phyloP scores from a whole-genome alignment of 2,113 vertebrate species.

The Anarhynchus alexandrinus region DNA sequence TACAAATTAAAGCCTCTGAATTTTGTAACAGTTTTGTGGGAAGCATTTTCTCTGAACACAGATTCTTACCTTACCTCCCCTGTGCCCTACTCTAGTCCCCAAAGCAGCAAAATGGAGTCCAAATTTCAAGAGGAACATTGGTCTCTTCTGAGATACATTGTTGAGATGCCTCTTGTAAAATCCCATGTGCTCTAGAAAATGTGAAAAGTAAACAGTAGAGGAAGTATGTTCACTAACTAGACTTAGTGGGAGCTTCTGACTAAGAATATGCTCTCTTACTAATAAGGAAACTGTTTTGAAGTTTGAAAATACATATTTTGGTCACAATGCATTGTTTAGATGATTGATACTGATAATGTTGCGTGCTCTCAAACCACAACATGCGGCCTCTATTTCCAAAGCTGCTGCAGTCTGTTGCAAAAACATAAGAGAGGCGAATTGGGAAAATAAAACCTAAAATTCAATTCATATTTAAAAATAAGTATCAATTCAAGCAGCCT shows the following conservation, averaged over 20 bases:
- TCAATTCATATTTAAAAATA: not conserved
- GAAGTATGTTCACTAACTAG: not conserved
- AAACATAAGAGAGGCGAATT: not conserved
- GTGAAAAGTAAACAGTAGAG: not conserved
- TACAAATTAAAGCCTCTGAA: not conserved
- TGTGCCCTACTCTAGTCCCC: not conserved
- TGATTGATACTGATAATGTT: not conserved
- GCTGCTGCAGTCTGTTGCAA: not conserved
- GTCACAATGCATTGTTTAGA: not conserved
- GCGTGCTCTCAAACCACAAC: not conserved
- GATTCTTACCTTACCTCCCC: not conserved
- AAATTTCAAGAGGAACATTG: not conserved
- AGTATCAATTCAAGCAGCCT: not conserved
- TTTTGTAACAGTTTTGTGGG: not conserved
- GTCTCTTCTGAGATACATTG: not conserved
- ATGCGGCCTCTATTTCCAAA: not conserved
- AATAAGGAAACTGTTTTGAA: constrained; percentile 29
- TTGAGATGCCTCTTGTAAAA: not conserved
- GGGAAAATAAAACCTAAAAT: not conserved
- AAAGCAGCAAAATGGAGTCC: not conserved
- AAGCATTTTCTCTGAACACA: not conserved
- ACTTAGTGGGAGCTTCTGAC: not conserved
- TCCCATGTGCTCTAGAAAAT: not conserved
- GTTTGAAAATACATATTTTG: not conserved
- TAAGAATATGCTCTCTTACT: not conserved